These are phyloP conservation scores for Drosophila repleta DNA, from an alignment of 1,140 invertebrate genomes.

Conservation along the genomic window DNA sequence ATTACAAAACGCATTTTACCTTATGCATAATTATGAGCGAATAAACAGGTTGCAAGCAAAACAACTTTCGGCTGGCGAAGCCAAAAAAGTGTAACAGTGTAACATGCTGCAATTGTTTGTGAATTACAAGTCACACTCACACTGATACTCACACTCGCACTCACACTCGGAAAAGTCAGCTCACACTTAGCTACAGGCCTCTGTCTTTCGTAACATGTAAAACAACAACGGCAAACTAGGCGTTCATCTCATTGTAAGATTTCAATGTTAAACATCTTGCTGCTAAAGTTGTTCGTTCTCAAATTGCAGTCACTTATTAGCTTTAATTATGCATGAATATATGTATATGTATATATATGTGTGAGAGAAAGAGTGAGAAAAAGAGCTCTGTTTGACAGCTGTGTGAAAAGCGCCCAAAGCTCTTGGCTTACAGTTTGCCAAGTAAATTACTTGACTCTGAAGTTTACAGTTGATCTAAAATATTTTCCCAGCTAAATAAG, in stretches of 20 bases:
- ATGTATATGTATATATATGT: too few relatives aligned
- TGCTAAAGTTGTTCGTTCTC: constrained; percentile 6
- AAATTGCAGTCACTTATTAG: constrained; percentile 9
- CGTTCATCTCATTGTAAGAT: constrained; percentile 16
- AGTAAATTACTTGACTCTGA: background rate
- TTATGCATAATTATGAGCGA: constrained; percentile 61
- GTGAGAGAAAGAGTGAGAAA: background rate
- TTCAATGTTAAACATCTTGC: constrained; percentile 34
- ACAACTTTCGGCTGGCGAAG: constrained; percentile 62
- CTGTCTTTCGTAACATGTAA: constrained; percentile 37
- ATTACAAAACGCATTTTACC: constrained; percentile 66
- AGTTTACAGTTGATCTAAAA: background rate
- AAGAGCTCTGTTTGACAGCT: background rate
- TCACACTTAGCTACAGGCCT: constrained; percentile 2
- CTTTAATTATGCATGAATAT: background rate
- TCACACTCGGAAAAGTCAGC: too few relatives aligned
- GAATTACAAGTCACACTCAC: constrained; percentile 1
- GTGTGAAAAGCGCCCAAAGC: background rate
- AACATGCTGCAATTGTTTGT: constrained; percentile 54
- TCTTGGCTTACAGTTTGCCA: background rate
- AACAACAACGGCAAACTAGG: constrained; percentile 14
- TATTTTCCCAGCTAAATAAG: too few relatives aligned
- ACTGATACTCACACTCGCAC: constrained; percentile 12
- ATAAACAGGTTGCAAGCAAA: constrained; percentile 57
- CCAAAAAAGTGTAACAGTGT: constrained; percentile 68